phyloP scores from a whole-genome alignment of 1,140 invertebrate genomes.

The Brachionus angularis region DNA sequence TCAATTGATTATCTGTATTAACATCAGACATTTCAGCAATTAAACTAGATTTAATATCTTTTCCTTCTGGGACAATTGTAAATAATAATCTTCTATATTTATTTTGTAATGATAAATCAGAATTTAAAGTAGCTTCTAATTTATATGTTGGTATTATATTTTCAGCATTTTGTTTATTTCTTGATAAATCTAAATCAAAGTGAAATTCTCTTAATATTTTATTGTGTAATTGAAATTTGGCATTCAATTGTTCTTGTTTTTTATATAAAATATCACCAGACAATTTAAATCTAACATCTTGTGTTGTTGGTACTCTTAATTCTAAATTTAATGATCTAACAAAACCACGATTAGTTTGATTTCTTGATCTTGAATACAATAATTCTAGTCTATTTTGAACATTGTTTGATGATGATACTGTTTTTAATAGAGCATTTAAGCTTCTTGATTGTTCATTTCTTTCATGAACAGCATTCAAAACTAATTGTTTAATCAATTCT shows the following conservation, averaged over 20 bases:
- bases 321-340: constrained; percentile 13
- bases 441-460: constrained; percentile 8
- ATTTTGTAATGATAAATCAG: background rate
- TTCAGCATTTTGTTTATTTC: constrained; percentile 1
- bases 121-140: background rate
- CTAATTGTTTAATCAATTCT: background rate
- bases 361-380: background rate
- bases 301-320: background rate
- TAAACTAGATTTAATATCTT: background rate
- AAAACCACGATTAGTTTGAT: constrained; percentile 27
- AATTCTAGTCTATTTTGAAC: constrained; percentile 12
- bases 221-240: background rate
- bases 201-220: constrained; percentile 33
- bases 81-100: constrained; percentile 11
- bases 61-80: background rate
- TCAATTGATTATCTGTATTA: background rate
- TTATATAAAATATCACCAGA: constrained; percentile 17
- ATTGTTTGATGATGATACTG: constrained; percentile 2
- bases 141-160: constrained; percentile 3
- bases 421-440: background rate
- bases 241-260: constrained; percentile 11
- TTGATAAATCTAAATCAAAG: background rate
- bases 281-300: constrained; percentile 26
- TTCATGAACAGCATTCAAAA: background rate
- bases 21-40: background rate